Evolutionary conservation across 1,140 invertebrate genomes (phyloP), one percentile per base, ranked within the genome.

Genomic region (Drosophila guanche): DNA sequence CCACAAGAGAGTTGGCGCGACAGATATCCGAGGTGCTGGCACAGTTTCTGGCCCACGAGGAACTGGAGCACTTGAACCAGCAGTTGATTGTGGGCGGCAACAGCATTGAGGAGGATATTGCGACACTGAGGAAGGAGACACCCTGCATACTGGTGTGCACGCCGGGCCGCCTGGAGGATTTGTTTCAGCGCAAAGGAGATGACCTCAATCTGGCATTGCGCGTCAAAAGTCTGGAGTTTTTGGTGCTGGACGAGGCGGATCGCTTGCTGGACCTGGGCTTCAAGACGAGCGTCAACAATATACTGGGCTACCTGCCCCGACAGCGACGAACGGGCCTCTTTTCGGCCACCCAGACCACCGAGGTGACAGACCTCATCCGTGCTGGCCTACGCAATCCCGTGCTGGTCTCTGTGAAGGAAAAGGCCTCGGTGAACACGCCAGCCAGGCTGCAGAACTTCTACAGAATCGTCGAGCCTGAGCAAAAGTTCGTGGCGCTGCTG

Each of bases 181-280:
- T 99, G 50, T 92, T 99, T 41, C 94, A 93, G 71, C 94, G 93
- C 91, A 94, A 92, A 80, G 92, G 92, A 53, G 93, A 93, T 66
- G 93, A 93, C 72, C 92, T 95, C 5, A 95, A 95, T 89, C 92
- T 97, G 66, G 92, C 93, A 12, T 81, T 89, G 16, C 92, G 93
- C 65, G 92, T 97, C 2, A 97, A 97, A 92, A 94, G 94, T 67
- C 92, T 97, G 90, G 98, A 99, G 93, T 92, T 99, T 45, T 89
- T 99, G 14, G 95, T 99, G 8, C 92, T 99, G 47, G 99, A 99
- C 92, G 99, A 99, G 94, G 99, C 99, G 8, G 99, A 99, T 92
- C 94, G 97, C 65, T 92, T 99, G 5, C 92, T 99, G 40, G 98
- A 98, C 88, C 93, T 99, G 70, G 98, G 98, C 4, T 99, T 99